Evolutionary conservation across 1,140 invertebrate species (phyloP), one percentile per base, ranked within the genome.

Genomic region (Cydia fagiglandana): DNA sequence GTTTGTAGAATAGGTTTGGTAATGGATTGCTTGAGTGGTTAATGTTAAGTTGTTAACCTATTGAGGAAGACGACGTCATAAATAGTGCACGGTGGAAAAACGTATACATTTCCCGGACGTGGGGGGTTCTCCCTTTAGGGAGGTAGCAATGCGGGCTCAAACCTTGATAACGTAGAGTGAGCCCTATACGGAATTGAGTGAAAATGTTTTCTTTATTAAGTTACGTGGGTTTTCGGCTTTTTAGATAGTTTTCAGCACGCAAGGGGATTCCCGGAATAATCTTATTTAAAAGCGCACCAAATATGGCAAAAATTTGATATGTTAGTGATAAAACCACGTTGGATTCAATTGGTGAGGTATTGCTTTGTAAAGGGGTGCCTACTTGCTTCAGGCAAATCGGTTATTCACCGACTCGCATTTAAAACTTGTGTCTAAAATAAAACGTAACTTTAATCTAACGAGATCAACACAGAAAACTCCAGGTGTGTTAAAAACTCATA

Each of bases 21-120:
- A 80, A 73, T 81, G 56, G 76, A 20, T 75, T 61, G 75, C 56
- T 38, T 56, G 64, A 74, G 53, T 53, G 53, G 64, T 50, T 76
- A 78, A 79, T 78, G 75, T 80, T 83, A 76, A 75, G 75, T 83
- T n/a, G n/a, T n/a, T n/a, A n/a, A n/a, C n/a, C n/a, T n/a, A 81
- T 80, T 83, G 78, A 79, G 76, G 64, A 74, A 79, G 78, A 56
- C 28, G 78, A 66, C 38, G 24, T 80, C 76, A 79, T 80, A 80
- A 81, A 78, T 78, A 75, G 50, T 75, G n/a, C 20, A 38, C 73
- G 41, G 12, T 50, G 15, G 56, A 30, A 75, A 75, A 75, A 53
- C 76, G 77, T 79, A 70, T 80, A 78, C 77, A 76, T 82, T 80
- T 81, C 77, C 74, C 75, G 74, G 76, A 75, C 34, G 64, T 66